These are phyloP conservation scores for Prionailurus viverrinus DNA, from an alignment of 2,113 vertebrate species.

Conservation along the genomic window DNA sequence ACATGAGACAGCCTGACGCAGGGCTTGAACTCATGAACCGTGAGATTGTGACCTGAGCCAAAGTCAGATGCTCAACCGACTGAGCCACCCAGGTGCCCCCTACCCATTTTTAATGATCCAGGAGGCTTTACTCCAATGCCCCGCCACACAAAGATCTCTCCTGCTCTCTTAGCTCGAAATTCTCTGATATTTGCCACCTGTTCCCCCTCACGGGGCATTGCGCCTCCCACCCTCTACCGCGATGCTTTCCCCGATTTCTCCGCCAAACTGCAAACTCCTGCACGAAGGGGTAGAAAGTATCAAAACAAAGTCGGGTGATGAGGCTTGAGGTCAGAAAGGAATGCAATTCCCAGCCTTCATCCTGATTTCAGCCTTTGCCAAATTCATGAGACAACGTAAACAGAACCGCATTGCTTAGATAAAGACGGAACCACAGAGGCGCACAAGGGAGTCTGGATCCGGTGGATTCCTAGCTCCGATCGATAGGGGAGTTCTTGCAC, in stretches of 20 bases:
- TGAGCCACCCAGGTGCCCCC: too few species aligned
- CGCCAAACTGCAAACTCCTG: background rate
- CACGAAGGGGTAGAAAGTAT: background rate
- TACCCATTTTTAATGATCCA: background rate
- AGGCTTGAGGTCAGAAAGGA: background rate
- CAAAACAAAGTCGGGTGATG: background rate
- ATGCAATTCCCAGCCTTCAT: background rate
- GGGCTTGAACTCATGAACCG: too few species aligned
- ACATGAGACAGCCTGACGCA: too few species aligned
- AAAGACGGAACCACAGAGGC: background rate
- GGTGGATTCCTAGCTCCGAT: background rate
- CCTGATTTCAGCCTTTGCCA: background rate
- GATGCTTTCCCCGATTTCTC: background rate
- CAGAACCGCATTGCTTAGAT: background rate
- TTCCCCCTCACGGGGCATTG: background rate
- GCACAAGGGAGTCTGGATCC: background rate
- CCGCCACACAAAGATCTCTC: background rate
- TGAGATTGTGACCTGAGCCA: too few species aligned
- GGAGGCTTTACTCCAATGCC: background rate
- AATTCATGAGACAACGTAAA: background rate
- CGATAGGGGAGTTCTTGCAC: background rate
- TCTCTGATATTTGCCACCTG: background rate
- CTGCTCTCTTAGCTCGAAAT: background rate
- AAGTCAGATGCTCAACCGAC: too few species aligned
- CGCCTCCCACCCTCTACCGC: accelerated